Conservation (phyloP, 2,797 vertebrate species). For the Mycteria americana region DNA sequence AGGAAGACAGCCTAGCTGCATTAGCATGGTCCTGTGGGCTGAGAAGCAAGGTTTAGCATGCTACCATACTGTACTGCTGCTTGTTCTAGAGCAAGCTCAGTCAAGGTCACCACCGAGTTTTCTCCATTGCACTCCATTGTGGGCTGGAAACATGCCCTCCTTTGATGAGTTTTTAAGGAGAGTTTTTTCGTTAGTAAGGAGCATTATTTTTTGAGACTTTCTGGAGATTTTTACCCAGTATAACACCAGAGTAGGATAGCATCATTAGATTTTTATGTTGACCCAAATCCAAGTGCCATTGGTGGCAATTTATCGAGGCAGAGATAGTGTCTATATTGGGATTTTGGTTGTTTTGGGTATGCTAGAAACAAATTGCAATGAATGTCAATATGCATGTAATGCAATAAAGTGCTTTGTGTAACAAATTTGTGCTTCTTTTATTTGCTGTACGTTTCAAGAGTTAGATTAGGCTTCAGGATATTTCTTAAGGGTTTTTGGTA, state of each 20-base stretch:
- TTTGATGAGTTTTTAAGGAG: background rate
- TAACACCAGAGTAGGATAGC: background rate
- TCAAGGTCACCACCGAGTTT: background rate
- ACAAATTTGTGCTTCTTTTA: background rate
- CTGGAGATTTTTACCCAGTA: background rate
- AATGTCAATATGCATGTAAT: background rate
- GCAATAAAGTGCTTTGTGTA: constrained; percentile 60
- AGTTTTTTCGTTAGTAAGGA: background rate
- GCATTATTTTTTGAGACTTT: background rate
- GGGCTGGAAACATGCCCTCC: background rate
- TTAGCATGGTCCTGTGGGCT: background rate
- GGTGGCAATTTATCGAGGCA: background rate
- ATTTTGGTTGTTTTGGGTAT: background rate
- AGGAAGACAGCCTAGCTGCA: background rate
- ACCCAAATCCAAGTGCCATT: background rate
- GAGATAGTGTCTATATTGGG: background rate
- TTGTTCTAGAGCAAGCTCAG: background rate
- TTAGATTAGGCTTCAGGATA: background rate
- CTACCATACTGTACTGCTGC: background rate
- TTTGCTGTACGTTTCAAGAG: background rate
- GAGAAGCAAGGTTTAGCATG: background rate
- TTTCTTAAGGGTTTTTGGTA: background rate
- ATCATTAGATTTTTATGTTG: background rate
- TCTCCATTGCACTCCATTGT: background rate
- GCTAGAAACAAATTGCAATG: background rate